Base-by-base conservation (phyloP, 2,888 invertebrate species). In the Pterostichus niger region DNA sequence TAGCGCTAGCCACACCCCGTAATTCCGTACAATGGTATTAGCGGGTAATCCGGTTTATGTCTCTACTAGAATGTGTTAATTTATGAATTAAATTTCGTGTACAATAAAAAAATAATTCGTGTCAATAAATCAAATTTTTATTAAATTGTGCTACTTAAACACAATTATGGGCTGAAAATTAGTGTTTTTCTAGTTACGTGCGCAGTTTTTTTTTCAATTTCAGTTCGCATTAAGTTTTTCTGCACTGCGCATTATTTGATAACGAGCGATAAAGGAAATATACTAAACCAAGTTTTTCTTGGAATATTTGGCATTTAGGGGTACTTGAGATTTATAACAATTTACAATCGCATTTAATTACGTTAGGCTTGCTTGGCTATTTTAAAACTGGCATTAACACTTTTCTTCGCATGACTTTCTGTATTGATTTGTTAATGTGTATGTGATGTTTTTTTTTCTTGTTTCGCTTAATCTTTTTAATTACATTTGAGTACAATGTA, bases 211-310 rank as follows among this genome's bases (percentile, higher is more conserved):
- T 17, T 10, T 71, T 71, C 15, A 9, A 17, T 13, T 68, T 44
- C 35, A 35, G 35, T 35, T 49, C 4, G 9, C 13, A n/a, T 6
- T 52, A 52, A 3, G 40, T 40, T 35, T 71, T 71, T 71, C 44
- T 46, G 68, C 44, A 71, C n/a, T 71, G 68, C 68, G 68, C 68
- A 71, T 15, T 71, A 71, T 71, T 13, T 71, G 68, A 40, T 46
- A 17, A 44, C 17, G 44, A 17, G 6, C 6, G 40, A 7, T 9
- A 56, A 17, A 6, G 4, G 13, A 56, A 56, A 4, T 40, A 35
- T 13, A n/a, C 64, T 64, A 64, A 64, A 64, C 44, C 11, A 71
- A 1, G 44, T 71, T 71, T 56, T 71, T 71, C 13, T 46, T 40
- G 11, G 7, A 40, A 71, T 71, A 13, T 10, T 44, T 71, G 44